Percentiles rank a stretch among this genome's conserved stretches.
phyloP scores from a whole-genome alignment of 2,113 vertebrate genomes.

The Erythrocercus mccallii region DNA sequence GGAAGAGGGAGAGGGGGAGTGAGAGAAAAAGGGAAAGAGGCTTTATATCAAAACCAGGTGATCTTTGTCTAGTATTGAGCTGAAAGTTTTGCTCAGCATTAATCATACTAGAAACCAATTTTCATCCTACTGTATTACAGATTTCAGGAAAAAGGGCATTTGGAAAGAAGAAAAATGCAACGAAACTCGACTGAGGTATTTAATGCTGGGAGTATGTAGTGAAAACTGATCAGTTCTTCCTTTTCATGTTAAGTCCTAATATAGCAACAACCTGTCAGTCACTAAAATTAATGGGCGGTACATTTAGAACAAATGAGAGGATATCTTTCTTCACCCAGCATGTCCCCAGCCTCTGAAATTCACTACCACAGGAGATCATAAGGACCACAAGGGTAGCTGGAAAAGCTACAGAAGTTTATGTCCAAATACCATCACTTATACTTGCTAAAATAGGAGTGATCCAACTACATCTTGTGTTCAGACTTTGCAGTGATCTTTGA shows the following conservation, averaged over 20 bases:
- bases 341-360: conserved; percentile 19
- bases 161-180: conserved; percentile 21
- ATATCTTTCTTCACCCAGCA: conserved; percentile 27
- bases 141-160: conserved; percentile 14
- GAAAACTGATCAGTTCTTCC: not conserved
- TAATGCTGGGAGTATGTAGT: not conserved
- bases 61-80: conserved; percentile 25
- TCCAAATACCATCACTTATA: not conserved
- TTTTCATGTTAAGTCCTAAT: not conserved
- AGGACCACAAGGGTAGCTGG: not conserved
- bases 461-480: not conserved
- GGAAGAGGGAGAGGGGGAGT: not conserved
- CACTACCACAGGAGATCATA: not conserved
- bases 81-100: conserved; percentile 50
- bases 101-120: conserved; percentile 46
- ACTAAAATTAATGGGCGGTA: conserved; percentile 18
- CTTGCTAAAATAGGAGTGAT: not conserved
- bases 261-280: not conserved
- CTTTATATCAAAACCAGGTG: conserved; percentile 41
- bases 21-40: not conserved
- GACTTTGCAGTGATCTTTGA: not conserved
- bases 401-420: not conserved
- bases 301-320: conserved; percentile 24
- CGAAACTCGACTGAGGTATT: not conserved
- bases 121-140: conserved; percentile 10